Conservation (phyloP, 2,888 invertebrate genomes). For the Caenorhabditis becei region DNA sequence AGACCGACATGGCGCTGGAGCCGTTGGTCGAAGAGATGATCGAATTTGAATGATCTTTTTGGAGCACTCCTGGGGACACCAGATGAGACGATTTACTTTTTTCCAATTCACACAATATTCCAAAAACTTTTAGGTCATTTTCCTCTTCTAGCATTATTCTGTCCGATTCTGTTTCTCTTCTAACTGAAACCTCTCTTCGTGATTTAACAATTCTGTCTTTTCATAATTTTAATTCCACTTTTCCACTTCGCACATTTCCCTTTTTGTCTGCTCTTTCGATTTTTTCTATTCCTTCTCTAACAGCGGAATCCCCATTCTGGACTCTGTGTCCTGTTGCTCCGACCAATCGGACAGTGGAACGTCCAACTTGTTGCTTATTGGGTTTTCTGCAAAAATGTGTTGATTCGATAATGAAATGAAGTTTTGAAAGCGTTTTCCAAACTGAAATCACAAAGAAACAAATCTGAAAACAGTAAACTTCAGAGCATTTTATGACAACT, state of each 20-base stretch:
- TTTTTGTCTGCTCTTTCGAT: constrained; percentile 19
- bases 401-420: neutral
- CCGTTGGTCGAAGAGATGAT: constrained; percentile 33
- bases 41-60: constrained; percentile 20
- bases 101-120: neutral
- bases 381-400: constrained; percentile 10
- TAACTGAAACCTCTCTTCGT: constrained; percentile 7
- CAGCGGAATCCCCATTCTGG: constrained; percentile 3
- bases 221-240: constrained; percentile 8
- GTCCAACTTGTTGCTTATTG: constrained; percentile 2
- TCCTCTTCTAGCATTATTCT: neutral
- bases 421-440: constrained; percentile 9
- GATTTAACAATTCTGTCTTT: constrained; percentile 27
- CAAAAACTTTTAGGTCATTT: neutral
- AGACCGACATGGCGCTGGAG: constrained; percentile 30
- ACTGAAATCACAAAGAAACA: too few species aligned
- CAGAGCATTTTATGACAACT: too few species aligned
- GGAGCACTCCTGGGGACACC: constrained; percentile 13
- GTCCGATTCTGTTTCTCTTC: neutral
- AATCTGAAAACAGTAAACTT: too few species aligned
- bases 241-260: constrained; percentile 21
- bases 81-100: constrained; percentile 2
- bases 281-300: neutral
- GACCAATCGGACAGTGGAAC: neutral
- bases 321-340: neutral